phyloP scores from a whole-genome alignment of 2,888 invertebrate species.

The Eupithecia subfuscata region DNA sequence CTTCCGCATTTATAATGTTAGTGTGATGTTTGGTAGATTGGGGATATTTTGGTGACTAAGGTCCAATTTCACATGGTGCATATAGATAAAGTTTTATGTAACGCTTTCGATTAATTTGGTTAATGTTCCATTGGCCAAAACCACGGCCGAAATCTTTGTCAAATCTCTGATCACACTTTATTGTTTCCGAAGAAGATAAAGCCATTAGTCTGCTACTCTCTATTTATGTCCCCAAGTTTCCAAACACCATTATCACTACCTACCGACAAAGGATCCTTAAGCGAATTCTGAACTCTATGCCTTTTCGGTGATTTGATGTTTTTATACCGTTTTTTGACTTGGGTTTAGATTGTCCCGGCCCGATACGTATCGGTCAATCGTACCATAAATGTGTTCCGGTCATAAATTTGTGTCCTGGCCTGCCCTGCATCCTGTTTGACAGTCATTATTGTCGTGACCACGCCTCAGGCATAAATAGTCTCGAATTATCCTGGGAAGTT shows the following conservation, averaged over 20 bases:
- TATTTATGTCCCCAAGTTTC: background rate
- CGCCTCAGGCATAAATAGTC: conserved; percentile 60
- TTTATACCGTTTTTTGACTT: conserved; percentile 7
- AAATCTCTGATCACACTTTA: background rate
- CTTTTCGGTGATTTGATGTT: conserved; percentile 1
- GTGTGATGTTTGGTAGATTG: too few species aligned
- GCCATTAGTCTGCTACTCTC: conserved; percentile 8
- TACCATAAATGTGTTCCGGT: conserved; percentile 74
- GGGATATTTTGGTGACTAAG: too few species aligned
- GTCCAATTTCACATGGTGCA: too few species aligned
- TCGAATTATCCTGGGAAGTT: conserved; percentile 50
- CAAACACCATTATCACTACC: conserved; percentile 5
- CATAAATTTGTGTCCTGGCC: conserved; percentile 65
- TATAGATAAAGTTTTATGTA: too few species aligned
- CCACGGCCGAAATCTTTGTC: background rate
- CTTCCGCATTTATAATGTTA: too few species aligned
- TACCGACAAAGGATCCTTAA: conserved; percentile 1
- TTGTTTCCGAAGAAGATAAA: conserved; percentile 12
- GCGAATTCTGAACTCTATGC: conserved; percentile 1
- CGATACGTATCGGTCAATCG: conserved; percentile 64
- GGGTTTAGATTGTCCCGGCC: conserved; percentile 32
- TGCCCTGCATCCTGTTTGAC: conserved; percentile 68
- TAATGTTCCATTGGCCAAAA: background rate
- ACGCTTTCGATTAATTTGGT: too few species aligned
- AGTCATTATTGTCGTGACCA: conserved; percentile 66